Evolutionary conservation across 2,797 vertebrate species (phyloP), one percentile per base, ranked within the genome.

Genomic region (Danio albolineatus): DNA sequence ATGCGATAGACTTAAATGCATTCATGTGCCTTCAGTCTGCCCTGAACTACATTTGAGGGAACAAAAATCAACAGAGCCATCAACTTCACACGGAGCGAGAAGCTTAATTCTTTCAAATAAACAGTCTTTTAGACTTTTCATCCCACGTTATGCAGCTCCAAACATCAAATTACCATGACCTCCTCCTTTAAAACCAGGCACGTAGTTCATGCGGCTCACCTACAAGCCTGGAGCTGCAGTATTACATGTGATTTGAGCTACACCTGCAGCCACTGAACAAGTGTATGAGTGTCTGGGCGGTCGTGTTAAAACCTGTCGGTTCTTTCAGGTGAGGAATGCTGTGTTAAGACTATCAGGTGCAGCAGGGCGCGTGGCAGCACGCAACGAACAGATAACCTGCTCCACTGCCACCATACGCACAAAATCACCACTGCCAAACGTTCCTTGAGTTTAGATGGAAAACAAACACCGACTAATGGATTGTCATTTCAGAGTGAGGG

Each of bases 301-400:
- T 91, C 91, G 80, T 96, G 96, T 93, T 94, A 89, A 7, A 82
- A 94, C 96, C 95, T 94, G 96, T 93, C 89, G 0, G 73, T 88
- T 88, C 83, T 91, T 91, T 93, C 91, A 90, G 89, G 91, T 91
- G 90, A 95, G 96, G 96, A 97, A 98, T 98, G 96, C 91, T 93
- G 92, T 86, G 93, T 93, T 95, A 94, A 96, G 96, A 96, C 94
- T 95, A 97, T 97, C 96, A 98, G 96, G 96, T 98, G 96, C 95
- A 97, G 89, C 86, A 94, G 82, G 95, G 94, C 96, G 94, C 96
- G 96, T 98, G 96, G 95, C 95, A 86, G 94, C 96, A 95, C 94
- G 96, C 95, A 95, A 92, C 91, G 88, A 90, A 91, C 89, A 89
- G 88, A 93, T 89, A 92, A 94, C 92, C 90, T 91, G 91, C 90